Percentiles rank a stretch among this genome's conserved stretches.
These are phyloP conservation scores for Metacarcinus magister DNA, from an alignment of 2,888 invertebrate genomes.

Conservation along the genomic window DNA sequence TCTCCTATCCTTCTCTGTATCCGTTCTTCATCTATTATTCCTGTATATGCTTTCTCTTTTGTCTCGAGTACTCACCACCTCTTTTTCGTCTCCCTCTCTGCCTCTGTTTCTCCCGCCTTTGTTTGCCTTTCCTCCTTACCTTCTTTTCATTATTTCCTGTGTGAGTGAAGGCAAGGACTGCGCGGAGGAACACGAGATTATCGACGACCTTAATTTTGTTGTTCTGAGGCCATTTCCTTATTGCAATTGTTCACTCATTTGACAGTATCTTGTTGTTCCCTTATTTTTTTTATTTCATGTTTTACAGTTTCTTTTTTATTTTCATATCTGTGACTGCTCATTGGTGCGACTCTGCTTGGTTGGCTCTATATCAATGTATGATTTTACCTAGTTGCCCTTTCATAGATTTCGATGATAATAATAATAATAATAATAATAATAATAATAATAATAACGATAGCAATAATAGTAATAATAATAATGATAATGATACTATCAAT, in stretches of 20 bases:
- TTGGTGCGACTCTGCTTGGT: too few species aligned
- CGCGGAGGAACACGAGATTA: background rate
- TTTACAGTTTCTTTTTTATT: too few species aligned
- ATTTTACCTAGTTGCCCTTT: too few species aligned
- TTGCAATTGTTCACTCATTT: background rate
- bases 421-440: too few species aligned
- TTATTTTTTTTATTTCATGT: too few species aligned
- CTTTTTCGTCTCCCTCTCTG: background rate
- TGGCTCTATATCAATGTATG: too few species aligned
- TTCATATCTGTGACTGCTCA: too few species aligned
- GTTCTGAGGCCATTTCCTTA: background rate
- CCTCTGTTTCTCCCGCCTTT: background rate
- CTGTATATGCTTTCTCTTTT: background rate
- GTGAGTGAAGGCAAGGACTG: background rate
- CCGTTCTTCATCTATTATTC: background rate
- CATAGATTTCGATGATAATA: too few species aligned
- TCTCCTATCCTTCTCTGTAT: background rate
- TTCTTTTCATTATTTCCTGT: background rate
- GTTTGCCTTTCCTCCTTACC: background rate
- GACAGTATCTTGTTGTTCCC: too few species aligned
- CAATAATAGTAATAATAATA: too few species aligned
- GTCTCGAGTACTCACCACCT: background rate
- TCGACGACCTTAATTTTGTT: background rate
- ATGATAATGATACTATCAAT: background rate
- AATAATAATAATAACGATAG: too few species aligned